Conservation (phyloP, 2,113 vertebrate species). For the Brienomyrus longianalis region DNA sequence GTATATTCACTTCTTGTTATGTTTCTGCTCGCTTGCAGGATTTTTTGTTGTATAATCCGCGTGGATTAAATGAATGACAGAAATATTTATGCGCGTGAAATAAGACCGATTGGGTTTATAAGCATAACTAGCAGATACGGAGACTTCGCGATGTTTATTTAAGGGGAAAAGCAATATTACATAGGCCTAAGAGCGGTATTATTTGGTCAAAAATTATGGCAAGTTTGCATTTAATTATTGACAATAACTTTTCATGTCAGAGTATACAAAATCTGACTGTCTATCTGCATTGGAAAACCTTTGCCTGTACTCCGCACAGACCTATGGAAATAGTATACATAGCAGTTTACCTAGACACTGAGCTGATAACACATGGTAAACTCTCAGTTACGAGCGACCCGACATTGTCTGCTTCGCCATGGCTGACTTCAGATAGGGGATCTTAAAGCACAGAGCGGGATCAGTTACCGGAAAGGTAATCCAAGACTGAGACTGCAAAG, state of each 20-base stretch:
- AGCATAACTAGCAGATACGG: background rate
- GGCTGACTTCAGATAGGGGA: background rate
- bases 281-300: background rate
- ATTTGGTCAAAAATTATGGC: too few relatives aligned
- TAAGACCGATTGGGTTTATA: background rate
- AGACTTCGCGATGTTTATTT: background rate
- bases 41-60: background rate
- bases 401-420: background rate
- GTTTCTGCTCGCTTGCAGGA: background rate
- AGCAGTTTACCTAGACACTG: background rate
- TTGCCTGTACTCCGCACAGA: background rate
- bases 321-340: background rate
- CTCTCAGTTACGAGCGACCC: background rate
- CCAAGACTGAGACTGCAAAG: background rate
- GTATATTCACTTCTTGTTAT: background rate
- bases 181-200: background rate
- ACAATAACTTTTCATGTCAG: background rate
- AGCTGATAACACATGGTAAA: background rate
- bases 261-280: background rate
- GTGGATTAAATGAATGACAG: background rate
- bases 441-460: constrained; percentile 2
- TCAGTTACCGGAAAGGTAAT: background rate
- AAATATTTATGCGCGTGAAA: background rate
- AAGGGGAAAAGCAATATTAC: background rate
- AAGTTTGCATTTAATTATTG: background rate